Conservation (phyloP, 1,140 invertebrate genomes). For the Colletes gigas region DNA sequence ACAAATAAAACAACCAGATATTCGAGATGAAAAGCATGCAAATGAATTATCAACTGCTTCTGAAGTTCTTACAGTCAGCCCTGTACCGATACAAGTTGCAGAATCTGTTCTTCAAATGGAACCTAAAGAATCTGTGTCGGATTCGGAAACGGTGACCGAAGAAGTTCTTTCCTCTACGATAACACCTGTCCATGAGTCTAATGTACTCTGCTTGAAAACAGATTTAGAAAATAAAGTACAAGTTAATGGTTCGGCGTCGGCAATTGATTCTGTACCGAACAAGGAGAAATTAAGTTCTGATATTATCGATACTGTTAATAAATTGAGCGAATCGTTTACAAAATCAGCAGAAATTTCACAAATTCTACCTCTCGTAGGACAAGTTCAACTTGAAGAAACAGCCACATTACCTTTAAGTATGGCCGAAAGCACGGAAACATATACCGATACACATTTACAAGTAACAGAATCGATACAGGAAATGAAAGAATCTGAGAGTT, state of each 20-base stretch:
- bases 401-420: background rate
- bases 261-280: background rate
- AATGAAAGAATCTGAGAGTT: constrained; percentile 8
- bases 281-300: background rate
- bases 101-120: constrained; percentile 77
- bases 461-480: constrained; percentile 10
- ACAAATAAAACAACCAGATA: background rate
- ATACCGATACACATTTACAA: background rate
- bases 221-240: constrained; percentile 32
- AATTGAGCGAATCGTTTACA: constrained; percentile 4
- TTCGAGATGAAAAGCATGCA: constrained; percentile 42
- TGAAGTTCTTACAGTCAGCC: constrained; percentile 48
- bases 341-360: background rate
- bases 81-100: constrained; percentile 78
- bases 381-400: background rate
- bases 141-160: constrained; percentile 65
- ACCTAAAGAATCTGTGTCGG: constrained; percentile 72
- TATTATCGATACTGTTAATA: constrained; percentile 1
- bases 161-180: constrained; percentile 72
- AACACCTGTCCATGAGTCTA: constrained; percentile 72
- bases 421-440: background rate
- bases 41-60: constrained; percentile 50
- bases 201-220: constrained; percentile 78
- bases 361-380: background rate
- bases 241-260: constrained; percentile 43